These are phyloP conservation scores for Chelonus formosanus DNA, from an alignment of 2,888 invertebrate genomes.

Conservation along the genomic window DNA sequence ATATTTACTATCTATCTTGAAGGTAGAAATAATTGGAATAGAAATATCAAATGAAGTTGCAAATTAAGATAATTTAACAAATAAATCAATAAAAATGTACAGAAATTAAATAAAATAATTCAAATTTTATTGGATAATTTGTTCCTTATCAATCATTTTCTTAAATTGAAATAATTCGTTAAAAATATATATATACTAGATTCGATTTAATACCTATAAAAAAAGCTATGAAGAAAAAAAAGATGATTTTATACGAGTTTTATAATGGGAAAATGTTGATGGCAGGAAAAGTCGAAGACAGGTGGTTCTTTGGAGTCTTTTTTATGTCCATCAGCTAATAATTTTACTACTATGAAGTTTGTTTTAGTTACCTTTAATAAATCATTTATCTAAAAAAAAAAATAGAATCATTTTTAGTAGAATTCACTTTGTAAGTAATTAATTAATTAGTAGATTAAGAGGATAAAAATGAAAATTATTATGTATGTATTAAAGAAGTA, in stretches of 20 bases:
- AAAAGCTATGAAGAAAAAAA: neutral
- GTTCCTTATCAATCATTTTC: too few relatives aligned
- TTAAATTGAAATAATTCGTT: too few relatives aligned
- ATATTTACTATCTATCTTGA: too few relatives aligned
- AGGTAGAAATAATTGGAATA: too few relatives aligned
- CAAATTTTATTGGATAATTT: too few relatives aligned
- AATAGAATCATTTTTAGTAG: constrained; percentile 33
- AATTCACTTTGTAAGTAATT: constrained; percentile 67
- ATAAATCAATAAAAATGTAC: too few relatives aligned
- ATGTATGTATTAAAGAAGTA: neutral
- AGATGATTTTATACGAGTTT: constrained; percentile 68
- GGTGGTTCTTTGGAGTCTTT: constrained; percentile 85
- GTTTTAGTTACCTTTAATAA: constrained; percentile 92
- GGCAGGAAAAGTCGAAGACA: constrained; percentile 89
- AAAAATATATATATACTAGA: too few relatives aligned
- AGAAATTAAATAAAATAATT: too few relatives aligned
- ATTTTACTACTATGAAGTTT: constrained; percentile 93
- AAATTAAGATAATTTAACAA: too few relatives aligned
- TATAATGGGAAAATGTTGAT: constrained; percentile 91
- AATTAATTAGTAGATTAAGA: neutral
- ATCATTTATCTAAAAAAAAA: constrained; percentile 75
- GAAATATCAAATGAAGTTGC: too few relatives aligned
- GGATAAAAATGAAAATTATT: constrained; percentile 67
- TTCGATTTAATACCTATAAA: neutral
- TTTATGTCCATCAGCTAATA: constrained; percentile 92